These are phyloP conservation scores for Chanos chanos DNA, from an alignment of 2,797 vertebrate species.

Conservation along the genomic window DNA sequence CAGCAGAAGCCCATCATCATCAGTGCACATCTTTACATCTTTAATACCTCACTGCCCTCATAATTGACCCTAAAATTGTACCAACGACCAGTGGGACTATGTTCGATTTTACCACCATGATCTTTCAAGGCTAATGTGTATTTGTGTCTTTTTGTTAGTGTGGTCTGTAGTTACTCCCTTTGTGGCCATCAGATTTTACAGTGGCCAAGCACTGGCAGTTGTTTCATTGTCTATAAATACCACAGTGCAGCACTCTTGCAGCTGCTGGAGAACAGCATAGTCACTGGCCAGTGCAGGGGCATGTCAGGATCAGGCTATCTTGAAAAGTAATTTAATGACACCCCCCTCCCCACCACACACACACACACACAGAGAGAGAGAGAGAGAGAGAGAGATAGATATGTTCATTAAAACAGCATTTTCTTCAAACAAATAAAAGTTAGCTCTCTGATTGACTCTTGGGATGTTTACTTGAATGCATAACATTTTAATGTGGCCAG, in stretches of 20 bases:
- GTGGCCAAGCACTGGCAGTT: slow-evolving; percentile 16
- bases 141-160: slow-evolving; percentile 19
- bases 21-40: background rate
- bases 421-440: no score
- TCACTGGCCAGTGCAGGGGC: background rate
- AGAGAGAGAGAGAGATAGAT: background rate
- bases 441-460: no score
- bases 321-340: slow-evolving; percentile 22
- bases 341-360: background rate
- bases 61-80: background rate
- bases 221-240: slow-evolving; percentile 39
- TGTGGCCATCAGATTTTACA: slow-evolving; percentile 33
- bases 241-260: slow-evolving; percentile 28
- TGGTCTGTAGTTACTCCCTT: slow-evolving; percentile 14
- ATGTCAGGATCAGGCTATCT: slow-evolving; percentile 26
- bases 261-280: slow-evolving; percentile 11
- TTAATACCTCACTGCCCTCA: slow-evolving; percentile 3
- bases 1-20: background rate
- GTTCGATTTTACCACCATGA: slow-evolving; percentile 20
- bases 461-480: no score
- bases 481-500: no score
- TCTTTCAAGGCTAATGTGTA: slow-evolving; percentile 1
- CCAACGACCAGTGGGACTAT: slow-evolving; percentile 12
- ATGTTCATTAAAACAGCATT: no score
- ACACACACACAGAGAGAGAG: slow-evolving; percentile 7